These are phyloP conservation scores for Rana temporaria DNA, from an alignment of 2,113 vertebrate genomes.

Conservation along the genomic window DNA sequence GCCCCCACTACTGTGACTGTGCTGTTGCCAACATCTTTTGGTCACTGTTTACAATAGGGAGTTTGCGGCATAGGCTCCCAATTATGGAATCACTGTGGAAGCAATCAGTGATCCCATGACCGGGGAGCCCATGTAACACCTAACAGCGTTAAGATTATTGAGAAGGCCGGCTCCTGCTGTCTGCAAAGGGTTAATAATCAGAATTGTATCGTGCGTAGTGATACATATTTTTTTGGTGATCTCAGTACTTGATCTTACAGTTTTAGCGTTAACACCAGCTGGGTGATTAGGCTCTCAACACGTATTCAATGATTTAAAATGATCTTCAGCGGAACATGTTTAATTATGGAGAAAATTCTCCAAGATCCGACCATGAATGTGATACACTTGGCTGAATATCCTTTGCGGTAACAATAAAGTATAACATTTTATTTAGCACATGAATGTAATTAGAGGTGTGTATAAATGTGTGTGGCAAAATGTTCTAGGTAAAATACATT, in stretches of 20 bases:
- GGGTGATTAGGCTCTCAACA: neutral
- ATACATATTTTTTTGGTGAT: neutral
- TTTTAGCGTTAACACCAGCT: too few relatives aligned
- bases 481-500: neutral
- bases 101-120: too few relatives aligned
- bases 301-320: neutral
- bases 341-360: conserved; percentile 3
- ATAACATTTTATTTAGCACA: neutral
- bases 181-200: too few relatives aligned
- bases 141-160: too few relatives aligned
- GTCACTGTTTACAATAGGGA: too few relatives aligned
- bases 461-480: conserved; percentile 27
- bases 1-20: too few relatives aligned
- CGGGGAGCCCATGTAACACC: too few relatives aligned
- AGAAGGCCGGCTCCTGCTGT: too few relatives aligned
- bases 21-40: too few relatives aligned
- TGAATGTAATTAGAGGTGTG: neutral
- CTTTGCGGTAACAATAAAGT: neutral
- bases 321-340: neutral
- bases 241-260: neutral
- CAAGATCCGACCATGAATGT: neutral
- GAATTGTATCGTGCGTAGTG: too few relatives aligned
- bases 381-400: conserved; percentile 20
- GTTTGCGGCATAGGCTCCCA: too few relatives aligned
- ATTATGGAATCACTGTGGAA: too few relatives aligned